Evolutionary conservation across 2,888 invertebrate genomes (phyloP), one percentile per base, ranked within the genome.

Genomic region (Microchrysa polita): DNA sequence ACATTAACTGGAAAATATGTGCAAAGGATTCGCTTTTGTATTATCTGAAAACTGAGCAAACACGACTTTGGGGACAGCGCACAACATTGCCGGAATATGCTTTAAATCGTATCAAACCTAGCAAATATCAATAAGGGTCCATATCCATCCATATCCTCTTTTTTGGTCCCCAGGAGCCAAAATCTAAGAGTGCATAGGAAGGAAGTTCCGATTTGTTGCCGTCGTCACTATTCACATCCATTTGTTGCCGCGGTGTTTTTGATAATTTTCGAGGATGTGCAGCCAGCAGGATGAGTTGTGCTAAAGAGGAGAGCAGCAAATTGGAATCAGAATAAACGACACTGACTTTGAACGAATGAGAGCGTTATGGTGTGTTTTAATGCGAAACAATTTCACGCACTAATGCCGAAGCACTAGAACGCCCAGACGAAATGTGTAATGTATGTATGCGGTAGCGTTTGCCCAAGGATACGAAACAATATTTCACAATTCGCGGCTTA

Each of bases 401-500:
- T 16, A 63, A 16, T n/a, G 7, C 27, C 27, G 48, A 48, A 48
- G 12, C 2, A 7, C 4, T 7, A 34, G 7, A 34, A 34, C n/a
- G 27, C 27, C n/a, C n/a, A n/a, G n/a, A 34, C 27, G 27, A 7
- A 34, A 34, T 65, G 20, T n/a, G n/a, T n/a, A n/a, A n/a, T n/a
- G n/a, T n/a, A n/a, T n/a, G n/a, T n/a, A n/a, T n/a, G n/a, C n/a
- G n/a, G n/a, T n/a, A n/a, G n/a, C n/a, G n/a, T n/a, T n/a, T n/a
- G n/a, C n/a, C 44, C 44, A 65, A 65, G 44, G 65, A 65, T 22
- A 22, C 20, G 65, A 44, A n/a, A 48, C 48, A 44, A 44, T 65
- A 65, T 65, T 65, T 48, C 57, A 57, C 40, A 55, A 57, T 57
- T 40, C 69, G 69, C 34, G 69, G 69, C 69, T 69, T 69, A 69